These are phyloP conservation scores for Sus scrofa DNA, from an alignment of 2,113 vertebrate genomes.

Conservation along the genomic window T2T-Sscrofa CM000815.6:120758501-120759000, in stretches of 20 bases:
- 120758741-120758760: not conserved
- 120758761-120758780: not conserved
- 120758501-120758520: not conserved
- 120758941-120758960: not conserved
- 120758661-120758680: not conserved
- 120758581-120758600: not conserved
- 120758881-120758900: not conserved
- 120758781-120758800: not conserved
- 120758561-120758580: not conserved
- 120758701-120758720: not conserved
- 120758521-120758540: not conserved
- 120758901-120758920: not conserved
- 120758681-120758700: not conserved
- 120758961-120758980: not conserved
- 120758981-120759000: not conserved
- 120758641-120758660: slow-evolving; percentile 25
- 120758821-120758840: not conserved
- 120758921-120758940: not conserved
- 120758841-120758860: not conserved
- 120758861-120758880: not conserved
- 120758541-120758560: not conserved
- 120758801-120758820: not conserved
- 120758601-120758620: not conserved
- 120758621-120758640: not conserved
- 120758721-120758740: not conserved